Percentiles rank a stretch among this genome's conserved stretches.
Evolutionary conservation across 2,113 vertebrate genomes (phyloP).

Genomic region (Hydrolagus affinis): DNA sequence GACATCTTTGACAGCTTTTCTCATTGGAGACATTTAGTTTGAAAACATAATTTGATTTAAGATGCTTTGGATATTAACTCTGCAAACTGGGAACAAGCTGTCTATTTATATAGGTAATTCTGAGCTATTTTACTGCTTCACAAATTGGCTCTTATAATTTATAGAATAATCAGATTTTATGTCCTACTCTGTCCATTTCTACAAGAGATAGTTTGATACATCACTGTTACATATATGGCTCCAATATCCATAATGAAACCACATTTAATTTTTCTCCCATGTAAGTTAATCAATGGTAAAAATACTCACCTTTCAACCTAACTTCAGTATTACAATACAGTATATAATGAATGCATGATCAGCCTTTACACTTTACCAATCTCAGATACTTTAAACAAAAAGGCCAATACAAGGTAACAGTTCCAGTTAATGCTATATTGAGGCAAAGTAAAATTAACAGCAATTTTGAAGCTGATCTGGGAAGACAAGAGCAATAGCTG

Average conservation of each 20-base stretch:
- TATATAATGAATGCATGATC: neutral
- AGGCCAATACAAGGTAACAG: too few relatives aligned
- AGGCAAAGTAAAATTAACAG: too few relatives aligned
- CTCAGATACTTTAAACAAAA: neutral
- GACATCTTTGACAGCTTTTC: too few relatives aligned
- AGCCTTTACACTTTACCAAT: neutral
- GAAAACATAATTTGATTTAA: neutral
- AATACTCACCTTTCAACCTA: neutral
- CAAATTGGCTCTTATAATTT: neutral
- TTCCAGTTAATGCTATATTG: too few relatives aligned
- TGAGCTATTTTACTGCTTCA: neutral
- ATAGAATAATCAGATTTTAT: too few relatives aligned
- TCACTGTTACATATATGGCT: neutral
- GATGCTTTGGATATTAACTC: neutral
- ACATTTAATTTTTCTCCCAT: neutral
- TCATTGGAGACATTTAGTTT: too few relatives aligned
- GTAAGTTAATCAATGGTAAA: neutral
- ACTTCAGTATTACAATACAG: neutral
- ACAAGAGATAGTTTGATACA: neutral
- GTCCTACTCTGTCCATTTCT: neutral
- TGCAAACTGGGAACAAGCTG: neutral
- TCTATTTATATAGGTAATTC: neutral
- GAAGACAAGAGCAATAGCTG: too few relatives aligned
- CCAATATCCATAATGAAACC: neutral
- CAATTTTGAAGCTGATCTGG: too few relatives aligned